Evolutionary conservation across 64 coral and sea anemone genomes (phyloP), one percentile per base, ranked within the genome.

Genomic region (Montipora efflorescens): DNA sequence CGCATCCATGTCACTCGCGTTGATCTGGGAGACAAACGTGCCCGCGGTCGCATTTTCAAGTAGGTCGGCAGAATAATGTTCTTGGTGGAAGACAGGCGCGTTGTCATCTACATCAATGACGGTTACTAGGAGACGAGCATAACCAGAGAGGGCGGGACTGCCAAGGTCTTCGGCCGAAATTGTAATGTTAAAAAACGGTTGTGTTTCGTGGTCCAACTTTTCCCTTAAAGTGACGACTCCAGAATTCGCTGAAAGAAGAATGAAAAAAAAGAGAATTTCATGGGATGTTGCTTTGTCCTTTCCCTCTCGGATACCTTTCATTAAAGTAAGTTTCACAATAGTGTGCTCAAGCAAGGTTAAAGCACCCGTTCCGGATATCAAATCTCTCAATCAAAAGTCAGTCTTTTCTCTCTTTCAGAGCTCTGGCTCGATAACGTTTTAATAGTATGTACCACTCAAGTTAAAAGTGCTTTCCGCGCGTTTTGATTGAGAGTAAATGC

Each of bases 71-170:
- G 83, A 25, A 43, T 96, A 99, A 18, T 59, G 22, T 21, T 61
- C 23, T 21, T 94, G 50, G 48, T 73, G 59, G 78, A 99, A 99
- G 20, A 90, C 84, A 12, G 98, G 98, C 10, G 98, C 92, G 49
- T 99, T 96, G 48, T 99, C 98, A 69, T 96, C 93, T 5, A 96
- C 87, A 71, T 99, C 98, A 45, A 74, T 84, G 10, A 99, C 95
- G 12, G 67, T 89, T 21, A 99, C 80, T 5, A 92, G n/a, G 10
- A 99, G 84, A 77, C 46, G 71, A 19, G 89, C 66, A 58, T 79
- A 90, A 22, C 89, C 87, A 2, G 90, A 9, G 13, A 87, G 81
- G 28, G 92, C 61, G 21, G 90, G 82, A 9, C 18, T 89, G 2
- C 92, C 98, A n/a, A 69, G 72, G 75, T 99, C 98, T 7, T 9